phyloP scores from a whole-genome alignment of 2,797 vertebrate genomes.

The Benthosema pterotum region DNA sequence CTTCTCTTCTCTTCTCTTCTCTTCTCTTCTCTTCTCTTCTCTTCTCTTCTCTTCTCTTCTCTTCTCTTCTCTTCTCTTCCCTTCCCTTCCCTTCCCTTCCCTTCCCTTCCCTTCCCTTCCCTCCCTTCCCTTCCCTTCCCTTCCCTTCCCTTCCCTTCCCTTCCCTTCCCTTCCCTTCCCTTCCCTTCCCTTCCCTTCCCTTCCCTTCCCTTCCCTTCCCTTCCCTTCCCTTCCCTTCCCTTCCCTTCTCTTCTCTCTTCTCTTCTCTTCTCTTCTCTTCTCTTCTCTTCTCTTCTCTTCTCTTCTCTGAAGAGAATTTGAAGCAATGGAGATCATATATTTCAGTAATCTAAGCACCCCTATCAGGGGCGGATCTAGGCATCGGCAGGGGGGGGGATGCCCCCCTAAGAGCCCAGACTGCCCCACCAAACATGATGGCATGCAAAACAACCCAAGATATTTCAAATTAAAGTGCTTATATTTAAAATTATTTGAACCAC shows the following conservation, averaged over 20 bases:
- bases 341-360: conserved; percentile 13
- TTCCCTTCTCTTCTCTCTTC: neutral
- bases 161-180: neutral
- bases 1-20: neutral
- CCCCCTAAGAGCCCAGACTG: too few species aligned
- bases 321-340: conserved; percentile 9
- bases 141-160: neutral
- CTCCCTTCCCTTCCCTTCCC: neutral
- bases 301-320: neutral
- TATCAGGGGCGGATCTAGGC: too few species aligned
- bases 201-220: too few species aligned
- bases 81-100: conserved; percentile 5
- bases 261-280: neutral
- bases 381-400: too few species aligned
- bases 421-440: too few species aligned
- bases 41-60: neutral
- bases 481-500: too few species aligned
- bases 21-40: neutral
- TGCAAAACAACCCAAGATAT: too few species aligned
- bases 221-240: too few species aligned
- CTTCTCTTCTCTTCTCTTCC: conserved; percentile 1
- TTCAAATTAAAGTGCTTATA: too few species aligned
- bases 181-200: neutral
- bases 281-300: neutral
- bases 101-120: conserved; percentile 5